A percentile compares a stretch with the other conserved stretches of the same genome.
Evolutionary conservation across 2,113 vertebrate species (phyloP).

Genomic region (Chitala chitala): DNA sequence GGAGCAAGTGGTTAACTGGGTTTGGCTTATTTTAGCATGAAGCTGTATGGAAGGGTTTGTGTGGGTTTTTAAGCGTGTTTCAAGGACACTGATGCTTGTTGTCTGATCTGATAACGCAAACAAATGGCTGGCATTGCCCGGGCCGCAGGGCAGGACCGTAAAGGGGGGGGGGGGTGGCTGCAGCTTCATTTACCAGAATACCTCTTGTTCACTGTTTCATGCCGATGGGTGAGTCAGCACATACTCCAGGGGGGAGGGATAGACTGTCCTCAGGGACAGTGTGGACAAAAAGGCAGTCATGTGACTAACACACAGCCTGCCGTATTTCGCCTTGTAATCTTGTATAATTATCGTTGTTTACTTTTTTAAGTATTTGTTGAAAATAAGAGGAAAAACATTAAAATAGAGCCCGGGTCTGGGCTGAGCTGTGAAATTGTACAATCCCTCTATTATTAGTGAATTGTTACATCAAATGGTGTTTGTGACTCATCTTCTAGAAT

Average conservation of each 20-base stretch:
- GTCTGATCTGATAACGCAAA: slow-evolving; percentile 23
- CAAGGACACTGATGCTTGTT: slow-evolving; percentile 23
- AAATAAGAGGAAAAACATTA: too few relatives aligned
- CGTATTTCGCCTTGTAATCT: not conserved
- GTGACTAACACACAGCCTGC: not conserved
- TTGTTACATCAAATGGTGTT: not conserved
- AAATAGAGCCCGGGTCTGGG: too few relatives aligned
- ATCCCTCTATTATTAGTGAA: not conserved
- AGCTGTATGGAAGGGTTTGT: too few relatives aligned
- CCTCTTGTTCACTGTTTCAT: not conserved
- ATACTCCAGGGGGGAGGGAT: not conserved
- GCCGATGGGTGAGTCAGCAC: slow-evolving; percentile 13
- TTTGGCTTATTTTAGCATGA: too few relatives aligned
- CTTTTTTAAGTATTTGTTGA: not conserved
- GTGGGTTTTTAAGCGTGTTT: slow-evolving; percentile 1
- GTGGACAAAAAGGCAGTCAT: not conserved
- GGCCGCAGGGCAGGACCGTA: slow-evolving; percentile 42
- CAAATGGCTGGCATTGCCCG: slow-evolving; percentile 15
- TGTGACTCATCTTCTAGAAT: slow-evolving; percentile 16
- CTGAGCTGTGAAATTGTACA: not conserved
- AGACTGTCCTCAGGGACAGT: not conserved
- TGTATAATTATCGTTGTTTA: not conserved
- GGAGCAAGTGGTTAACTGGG: too few relatives aligned
- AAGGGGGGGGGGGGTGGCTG: not conserved
- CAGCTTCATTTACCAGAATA: not conserved